Evolutionary conservation across 1,140 invertebrate species (phyloP), one percentile per base, ranked within the genome.

Genomic region (Macrosteles quadrilineatus): DNA sequence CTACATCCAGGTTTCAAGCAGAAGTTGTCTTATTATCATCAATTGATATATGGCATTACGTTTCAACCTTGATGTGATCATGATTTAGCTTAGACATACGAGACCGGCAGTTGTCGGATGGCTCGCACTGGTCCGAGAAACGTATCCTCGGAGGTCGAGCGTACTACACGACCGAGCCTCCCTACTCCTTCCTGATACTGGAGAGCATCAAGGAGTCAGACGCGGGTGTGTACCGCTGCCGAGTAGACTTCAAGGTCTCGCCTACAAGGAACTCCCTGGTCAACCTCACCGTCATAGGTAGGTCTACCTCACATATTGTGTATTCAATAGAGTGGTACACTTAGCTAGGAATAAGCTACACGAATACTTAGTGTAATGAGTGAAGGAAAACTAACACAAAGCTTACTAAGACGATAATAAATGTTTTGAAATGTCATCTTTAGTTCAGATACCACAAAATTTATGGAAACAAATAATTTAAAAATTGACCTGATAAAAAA

Each of bases 61-160:
- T n/a, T n/a, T n/a, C n/a, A n/a, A n/a, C n/a, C n/a, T n/a, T n/a
- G n/a, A n/a, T n/a, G n/a, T n/a, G n/a, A n/a, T n/a, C n/a, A n/a
- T n/a, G n/a, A n/a, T n/a, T 85, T 85, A 93, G 91, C 80, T 91
- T 91, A 77, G 91, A 93, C 78, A 90, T 92, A 4, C 83, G 91
- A 47, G 91, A 91, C 0, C 80, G 91, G 68, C 82, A 89, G 0
- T 90, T 92, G 77, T 87, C 86, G 77, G 88, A 90, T 77, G 91
- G 90, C 0, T 80, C 66, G 0, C 83, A 84, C 70, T 85, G 81
- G 81, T 79, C 82, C 23, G 82, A 85, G 65, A 80, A 82, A 69
- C 81, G 80, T 67, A 76, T 84, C 19, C 76, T 85, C 27, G 83
- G 83, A 69, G 79, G 83, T 71, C 76, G 84, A 66, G 82, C 82